Evolutionary conservation across 2,888 invertebrate species (phyloP), one percentile per base, ranked within the genome.

Genomic region (Hypercompe scribonia): DNA sequence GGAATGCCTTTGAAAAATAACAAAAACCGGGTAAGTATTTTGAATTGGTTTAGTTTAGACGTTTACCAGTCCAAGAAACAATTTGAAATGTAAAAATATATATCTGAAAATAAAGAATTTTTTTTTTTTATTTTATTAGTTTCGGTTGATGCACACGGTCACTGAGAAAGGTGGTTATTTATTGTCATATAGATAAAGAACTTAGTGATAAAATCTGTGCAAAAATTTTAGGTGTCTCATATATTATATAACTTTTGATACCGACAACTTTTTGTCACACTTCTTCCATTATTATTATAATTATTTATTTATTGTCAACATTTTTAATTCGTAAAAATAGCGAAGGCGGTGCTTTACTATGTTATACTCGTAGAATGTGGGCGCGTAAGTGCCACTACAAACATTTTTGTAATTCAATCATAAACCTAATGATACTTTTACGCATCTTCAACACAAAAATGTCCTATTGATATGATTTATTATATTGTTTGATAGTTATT

Each of bases 291-390:
- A 39, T 68, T 58, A 46, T 21, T 21, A 46, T n/a, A 36, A 54
- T 58, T 58, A 34, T 73, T 69, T 73, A n/a, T n/a, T n/a, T n/a
- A n/a, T n/a, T n/a, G n/a, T n/a, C n/a, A n/a, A n/a, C n/a, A n/a
- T n/a, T n/a, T n/a, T n/a, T n/a, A 33, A 39, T 36, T 36, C 18
- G 69, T 36, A 31, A 65, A 67, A 61, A 70, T 31, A 46, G 70
- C 66, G 73, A 70, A 63, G 70, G 73, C 69, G 73, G 66, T 70
- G 63, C 63, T 73, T 73, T 73, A 73, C 73, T 73, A 66, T 70
- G 28, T 61, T 63, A 50, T 61, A 70, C 70, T 70, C 70, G 66
- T 70, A 67, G 34, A 67, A 70, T 34, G 73, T 73, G 73, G 70
- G 70, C 73, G 73, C 34, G 65, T n/a, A 65, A 73, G 54, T 65